Percentiles rank a stretch among this genome's conserved stretches.
Evolutionary conservation across 2,888 invertebrate species (phyloP).

Genomic region (Pyrrhopygopsis socrates): DNA sequence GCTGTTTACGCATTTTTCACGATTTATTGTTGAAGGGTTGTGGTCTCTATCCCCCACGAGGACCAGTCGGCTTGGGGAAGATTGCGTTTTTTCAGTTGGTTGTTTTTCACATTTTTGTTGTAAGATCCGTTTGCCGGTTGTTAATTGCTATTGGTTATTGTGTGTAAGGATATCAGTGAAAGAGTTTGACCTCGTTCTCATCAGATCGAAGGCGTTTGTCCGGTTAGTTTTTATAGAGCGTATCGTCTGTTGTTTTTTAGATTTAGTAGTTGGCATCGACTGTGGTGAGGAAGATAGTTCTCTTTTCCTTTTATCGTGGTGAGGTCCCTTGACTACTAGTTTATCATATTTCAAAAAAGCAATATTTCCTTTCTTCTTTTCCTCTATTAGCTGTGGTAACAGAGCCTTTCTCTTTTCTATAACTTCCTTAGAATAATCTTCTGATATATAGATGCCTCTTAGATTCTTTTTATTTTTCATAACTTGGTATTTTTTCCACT

Average conservation of each 20-base stretch:
- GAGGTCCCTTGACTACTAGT: constrained; percentile 77
- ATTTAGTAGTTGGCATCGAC: not conserved
- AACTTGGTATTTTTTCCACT: constrained; percentile 78
- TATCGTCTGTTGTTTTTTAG: constrained; percentile 73
- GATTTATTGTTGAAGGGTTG: constrained; percentile 50
- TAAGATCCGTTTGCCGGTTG: constrained; percentile 73
- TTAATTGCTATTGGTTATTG: constrained; percentile 82
- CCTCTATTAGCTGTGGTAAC: constrained; percentile 46
- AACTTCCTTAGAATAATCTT: constrained; percentile 84
- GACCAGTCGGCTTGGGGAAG: constrained; percentile 70
- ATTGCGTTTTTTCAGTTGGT: constrained; percentile 25
- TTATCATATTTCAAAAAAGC: constrained; percentile 82
- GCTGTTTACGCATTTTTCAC: not conserved
- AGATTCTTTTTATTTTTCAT: constrained; percentile 78
- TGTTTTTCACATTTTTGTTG: constrained; percentile 57
- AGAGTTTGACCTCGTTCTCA: constrained; percentile 79
- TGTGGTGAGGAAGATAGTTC: constrained; percentile 58
- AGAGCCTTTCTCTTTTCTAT: constrained; percentile 77
- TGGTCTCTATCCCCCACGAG: constrained; percentile 76
- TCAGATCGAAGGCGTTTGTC: constrained; percentile 79
- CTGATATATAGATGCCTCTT: constrained; percentile 63
- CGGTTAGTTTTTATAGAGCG: constrained; percentile 57
- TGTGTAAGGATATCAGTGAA: constrained; percentile 55
- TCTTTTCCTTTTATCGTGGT: constrained; percentile 61
- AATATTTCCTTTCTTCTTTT: constrained; percentile 38